A percentile compares a stretch with the other conserved stretches of the same genome.
Conservation (phyloP, 2,888 invertebrate species). For the Epinotia nisella region DNA sequence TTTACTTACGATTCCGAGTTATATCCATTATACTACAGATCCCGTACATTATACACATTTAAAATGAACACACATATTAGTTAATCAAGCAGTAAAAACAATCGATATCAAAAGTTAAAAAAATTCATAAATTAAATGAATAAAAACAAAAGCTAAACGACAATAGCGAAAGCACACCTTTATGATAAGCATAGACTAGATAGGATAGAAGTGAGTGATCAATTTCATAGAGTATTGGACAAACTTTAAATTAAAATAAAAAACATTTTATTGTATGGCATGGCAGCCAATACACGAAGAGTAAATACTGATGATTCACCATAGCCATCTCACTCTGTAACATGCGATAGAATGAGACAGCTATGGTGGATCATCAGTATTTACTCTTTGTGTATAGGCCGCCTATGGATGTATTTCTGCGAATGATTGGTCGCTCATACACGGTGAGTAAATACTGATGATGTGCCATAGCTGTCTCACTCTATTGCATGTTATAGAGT, state of each 20-base stretch:
- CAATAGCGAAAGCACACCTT: constrained; percentile 53
- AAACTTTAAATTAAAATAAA: not conserved
- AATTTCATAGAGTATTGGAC: constrained; percentile 26
- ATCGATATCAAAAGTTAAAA: constrained; percentile 46
- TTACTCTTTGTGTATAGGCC: too few relatives aligned
- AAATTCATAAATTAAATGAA: constrained; percentile 47
- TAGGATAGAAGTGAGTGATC: constrained; percentile 27
- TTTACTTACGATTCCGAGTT: constrained; percentile 50
- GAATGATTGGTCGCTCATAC: too few relatives aligned
- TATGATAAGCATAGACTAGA: constrained; percentile 50
- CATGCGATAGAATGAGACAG: too few relatives aligned
- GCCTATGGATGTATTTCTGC: too few relatives aligned
- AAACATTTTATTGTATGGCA: not conserved
- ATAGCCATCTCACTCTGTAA: too few relatives aligned
- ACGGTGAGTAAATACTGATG: too few relatives aligned
- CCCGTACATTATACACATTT: constrained; percentile 49
- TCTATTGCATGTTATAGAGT: too few relatives aligned
- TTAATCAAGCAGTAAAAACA: constrained; percentile 33
- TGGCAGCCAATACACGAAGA: too few relatives aligned
- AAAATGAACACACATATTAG: constrained; percentile 48
- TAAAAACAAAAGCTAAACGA: constrained; percentile 55
- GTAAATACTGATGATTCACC: too few relatives aligned
- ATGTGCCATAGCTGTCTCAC: too few relatives aligned
- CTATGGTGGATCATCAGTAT: too few relatives aligned
- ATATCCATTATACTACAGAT: constrained; percentile 28